Base-by-base conservation (phyloP, 2,113 vertebrate genomes). In the Laterallus jamaicensis region DNA sequence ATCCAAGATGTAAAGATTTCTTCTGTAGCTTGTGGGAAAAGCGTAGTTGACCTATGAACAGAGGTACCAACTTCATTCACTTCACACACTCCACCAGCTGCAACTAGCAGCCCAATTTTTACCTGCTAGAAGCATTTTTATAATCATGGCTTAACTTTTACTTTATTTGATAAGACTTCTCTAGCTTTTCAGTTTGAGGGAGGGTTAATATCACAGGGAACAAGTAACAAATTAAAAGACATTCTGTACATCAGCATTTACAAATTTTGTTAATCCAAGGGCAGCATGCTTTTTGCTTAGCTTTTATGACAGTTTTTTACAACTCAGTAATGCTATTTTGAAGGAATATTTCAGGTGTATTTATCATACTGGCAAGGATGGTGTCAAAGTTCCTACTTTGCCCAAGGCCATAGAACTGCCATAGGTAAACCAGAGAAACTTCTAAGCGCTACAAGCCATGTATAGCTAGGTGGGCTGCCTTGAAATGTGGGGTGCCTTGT, bases 11-110 rank as follows among this genome's bases (percentile, higher is more conserved):
- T 68, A 86, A 89, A 84, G 60, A 52, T 59, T 67, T 93, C 68
- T 92, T 97, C 92, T 95, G 86, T 76, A 79, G 91, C 76, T 93
- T 79, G 9, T 83, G 83, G 86, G 86, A 96, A 96, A 96, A 96
- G 83, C 60, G 21, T 17, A 71, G 15, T 77, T 87, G 88, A 92
- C 44, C 76, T 95, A 39, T 18, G 82, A 79, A 15, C 47, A 11
- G 37, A 70, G 44, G 37, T 29, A 90, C 16, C 56, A 8, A 10
- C 52, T 55, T 71, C 6, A 3, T 87, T 95, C 91, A 94, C 78
- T 73, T 26, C 25, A 25, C 56, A 79, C 81, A 81, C 52, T 22
- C 63, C 4, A 1, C 32, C 50, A 29, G 50, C 77, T 71, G 69
- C 2, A n/a, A 49, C 49, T 78, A 67, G 32, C 18, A 32, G 86